Percentiles rank a stretch among this genome's conserved stretches.
These are phyloP conservation scores for Theocolax elegans DNA, from an alignment of 1,140 invertebrate genomes.

Conservation along the genomic window DNA sequence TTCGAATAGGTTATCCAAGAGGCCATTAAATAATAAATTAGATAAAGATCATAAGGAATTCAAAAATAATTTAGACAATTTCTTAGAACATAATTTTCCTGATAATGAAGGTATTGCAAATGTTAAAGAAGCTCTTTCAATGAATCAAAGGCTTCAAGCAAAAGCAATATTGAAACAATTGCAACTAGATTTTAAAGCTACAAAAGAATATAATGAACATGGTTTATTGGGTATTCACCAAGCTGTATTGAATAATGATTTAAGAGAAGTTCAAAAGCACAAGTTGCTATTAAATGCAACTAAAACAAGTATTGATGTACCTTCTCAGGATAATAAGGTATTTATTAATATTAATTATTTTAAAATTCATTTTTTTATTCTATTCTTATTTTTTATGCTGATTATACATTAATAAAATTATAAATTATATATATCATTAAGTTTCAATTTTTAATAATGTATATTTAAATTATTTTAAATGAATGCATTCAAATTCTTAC, in stretches of 20 bases:
- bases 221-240: slow-evolving; percentile 55
- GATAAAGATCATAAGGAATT: slow-evolving; percentile 4
- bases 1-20: background rate
- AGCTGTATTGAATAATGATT: slow-evolving; percentile 47
- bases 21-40: background rate
- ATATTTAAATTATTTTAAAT: slow-evolving; percentile 3
- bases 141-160: slow-evolving; percentile 1
- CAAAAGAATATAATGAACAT: slow-evolving; percentile 44
- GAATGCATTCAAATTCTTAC: too few relatives aligned
- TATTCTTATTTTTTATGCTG: too few relatives aligned
- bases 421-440: background rate
- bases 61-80: slow-evolving; percentile 39
- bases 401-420: too few relatives aligned
- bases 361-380: too few relatives aligned
- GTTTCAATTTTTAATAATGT: slow-evolving; percentile 23
- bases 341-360: too few relatives aligned
- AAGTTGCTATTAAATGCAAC: slow-evolving; percentile 46
- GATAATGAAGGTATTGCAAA: background rate
- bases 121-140: slow-evolving; percentile 35
- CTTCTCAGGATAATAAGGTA: slow-evolving; percentile 46
- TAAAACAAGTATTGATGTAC: slow-evolving; percentile 47
- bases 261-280: slow-evolving; percentile 46
- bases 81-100: slow-evolving; percentile 21
- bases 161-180: slow-evolving; percentile 41
- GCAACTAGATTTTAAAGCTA: slow-evolving; percentile 43